Conservation (phyloP, 2,888 invertebrate genomes). For the Dendrolimus houi region DNA sequence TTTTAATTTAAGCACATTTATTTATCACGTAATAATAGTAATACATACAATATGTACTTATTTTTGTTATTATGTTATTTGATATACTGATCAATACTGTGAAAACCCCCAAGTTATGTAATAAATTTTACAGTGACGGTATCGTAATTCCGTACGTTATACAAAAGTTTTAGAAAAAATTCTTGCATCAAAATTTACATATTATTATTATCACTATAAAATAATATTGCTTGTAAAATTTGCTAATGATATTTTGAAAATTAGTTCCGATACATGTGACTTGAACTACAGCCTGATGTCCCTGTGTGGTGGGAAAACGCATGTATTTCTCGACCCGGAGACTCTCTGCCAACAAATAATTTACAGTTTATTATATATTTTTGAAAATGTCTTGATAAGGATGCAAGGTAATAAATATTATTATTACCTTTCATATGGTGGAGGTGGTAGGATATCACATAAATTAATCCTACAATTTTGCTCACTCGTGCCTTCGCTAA, state of each 20-base stretch:
- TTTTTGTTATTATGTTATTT: too few relatives aligned
- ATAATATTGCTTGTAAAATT: slow-evolving; percentile 69
- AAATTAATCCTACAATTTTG: slow-evolving; percentile 67
- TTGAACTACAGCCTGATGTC: slow-evolving; percentile 60
- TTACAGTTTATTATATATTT: not conserved
- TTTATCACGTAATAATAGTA: too few relatives aligned
- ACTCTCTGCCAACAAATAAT: slow-evolving; percentile 48
- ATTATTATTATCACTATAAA: slow-evolving; percentile 33
- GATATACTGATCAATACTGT: too few relatives aligned
- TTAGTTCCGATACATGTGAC: slow-evolving; percentile 64
- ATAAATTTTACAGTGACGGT: slow-evolving; percentile 14
- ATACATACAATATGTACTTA: too few relatives aligned
- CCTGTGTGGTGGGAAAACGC: slow-evolving; percentile 62
- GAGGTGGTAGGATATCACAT: slow-evolving; percentile 64
- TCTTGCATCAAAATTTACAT: slow-evolving; percentile 56
- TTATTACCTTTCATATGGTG: slow-evolving; percentile 64
- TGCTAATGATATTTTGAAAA: slow-evolving; percentile 62
- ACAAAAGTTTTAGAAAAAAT: slow-evolving; percentile 31
- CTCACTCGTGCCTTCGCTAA: slow-evolving; percentile 49
- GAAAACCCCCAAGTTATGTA: too few relatives aligned
- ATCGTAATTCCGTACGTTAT: slow-evolving; percentile 3
- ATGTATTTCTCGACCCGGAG: slow-evolving; percentile 58
- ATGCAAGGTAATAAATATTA: not conserved
- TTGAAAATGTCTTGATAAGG: not conserved
- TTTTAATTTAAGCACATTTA: too few relatives aligned